These are phyloP conservation scores for Podarcis lilfordi DNA, from an alignment of 2,797 vertebrate species.

Conservation along the genomic window DNA sequence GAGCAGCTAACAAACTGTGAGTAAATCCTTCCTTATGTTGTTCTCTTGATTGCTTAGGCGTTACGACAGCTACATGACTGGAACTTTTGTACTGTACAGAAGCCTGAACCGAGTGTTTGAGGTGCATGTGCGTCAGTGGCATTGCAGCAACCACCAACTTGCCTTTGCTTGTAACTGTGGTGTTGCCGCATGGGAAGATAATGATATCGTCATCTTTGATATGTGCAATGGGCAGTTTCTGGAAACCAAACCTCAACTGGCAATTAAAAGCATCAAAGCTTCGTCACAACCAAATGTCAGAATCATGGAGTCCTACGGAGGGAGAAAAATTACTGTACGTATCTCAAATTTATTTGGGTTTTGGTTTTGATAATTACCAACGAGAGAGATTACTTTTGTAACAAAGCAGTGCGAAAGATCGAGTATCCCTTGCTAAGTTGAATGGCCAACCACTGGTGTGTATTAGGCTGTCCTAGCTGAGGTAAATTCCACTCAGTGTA, in stretches of 20 bases:
- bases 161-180: slow-evolving; percentile 79
- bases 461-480: not conserved
- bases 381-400: not conserved
- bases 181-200: slow-evolving; percentile 72
- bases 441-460: not conserved
- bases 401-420: not conserved
- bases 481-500: not conserved
- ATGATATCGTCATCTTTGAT: slow-evolving; percentile 78
- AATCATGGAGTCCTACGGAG: slow-evolving; percentile 83
- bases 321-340: slow-evolving; percentile 85
- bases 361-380: not conserved
- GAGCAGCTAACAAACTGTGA: not conserved
- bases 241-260: slow-evolving; percentile 77
- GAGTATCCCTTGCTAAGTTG: not conserved
- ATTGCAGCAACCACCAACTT: slow-evolving; percentile 77
- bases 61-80: slow-evolving; percentile 79
- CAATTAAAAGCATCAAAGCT: slow-evolving; percentile 65
- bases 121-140: slow-evolving; percentile 83
- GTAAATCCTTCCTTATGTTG: slow-evolving; percentile 19
- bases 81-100: slow-evolving; percentile 81
- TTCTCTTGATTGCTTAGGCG: slow-evolving; percentile 64
- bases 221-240: slow-evolving; percentile 80
- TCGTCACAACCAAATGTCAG: slow-evolving; percentile 53
- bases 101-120: slow-evolving; percentile 73
- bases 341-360: slow-evolving; percentile 16